A percentile compares a stretch with the other conserved stretches of the same genome.
These are phyloP conservation scores for Blastobasis lacticolella DNA, from an alignment of 2,888 invertebrate species.

Conservation along the genomic window DNA sequence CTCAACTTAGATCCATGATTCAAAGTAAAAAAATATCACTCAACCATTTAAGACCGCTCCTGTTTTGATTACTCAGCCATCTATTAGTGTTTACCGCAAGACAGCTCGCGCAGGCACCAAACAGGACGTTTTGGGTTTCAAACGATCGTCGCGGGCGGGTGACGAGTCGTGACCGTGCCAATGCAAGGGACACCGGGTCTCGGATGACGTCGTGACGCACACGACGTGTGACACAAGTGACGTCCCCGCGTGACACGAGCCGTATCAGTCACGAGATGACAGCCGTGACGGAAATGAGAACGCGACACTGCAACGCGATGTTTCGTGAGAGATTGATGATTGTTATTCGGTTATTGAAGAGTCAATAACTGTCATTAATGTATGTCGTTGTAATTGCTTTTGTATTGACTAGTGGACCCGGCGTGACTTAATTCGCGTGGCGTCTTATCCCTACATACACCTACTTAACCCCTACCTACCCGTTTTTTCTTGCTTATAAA, in stretches of 20 bases:
- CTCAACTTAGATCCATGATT: no score
- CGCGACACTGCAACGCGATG: slow-evolving; percentile 22
- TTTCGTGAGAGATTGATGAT: slow-evolving; percentile 12
- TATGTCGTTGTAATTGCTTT: no score
- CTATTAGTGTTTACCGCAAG: slow-evolving; percentile 10
- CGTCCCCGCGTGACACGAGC: slow-evolving; percentile 29
- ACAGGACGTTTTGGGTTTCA: slow-evolving; percentile 43
- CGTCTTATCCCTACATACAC: no score
- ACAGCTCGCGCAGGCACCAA: slow-evolving; percentile 11
- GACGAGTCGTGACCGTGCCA: slow-evolving; percentile 60
- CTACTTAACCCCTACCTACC: no score
- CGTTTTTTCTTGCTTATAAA: no score
- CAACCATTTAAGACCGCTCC: no score
- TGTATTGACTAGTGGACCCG: no score
- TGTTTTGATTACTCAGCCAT: not conserved
- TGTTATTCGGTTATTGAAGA: not conserved
- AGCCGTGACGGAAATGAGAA: slow-evolving; percentile 34
- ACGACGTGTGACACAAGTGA: slow-evolving; percentile 15
- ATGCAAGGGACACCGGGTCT: slow-evolving; percentile 16
- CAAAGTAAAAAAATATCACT: no score
- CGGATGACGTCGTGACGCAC: slow-evolving; percentile 10
- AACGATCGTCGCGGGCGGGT: slow-evolving; percentile 39
- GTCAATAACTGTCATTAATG: no score
- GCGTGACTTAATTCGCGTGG: no score
- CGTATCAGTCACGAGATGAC: slow-evolving; percentile 40